Base-by-base conservation (phyloP, 2,113 vertebrate species). In the Phoxinus phoxinus region DNA sequence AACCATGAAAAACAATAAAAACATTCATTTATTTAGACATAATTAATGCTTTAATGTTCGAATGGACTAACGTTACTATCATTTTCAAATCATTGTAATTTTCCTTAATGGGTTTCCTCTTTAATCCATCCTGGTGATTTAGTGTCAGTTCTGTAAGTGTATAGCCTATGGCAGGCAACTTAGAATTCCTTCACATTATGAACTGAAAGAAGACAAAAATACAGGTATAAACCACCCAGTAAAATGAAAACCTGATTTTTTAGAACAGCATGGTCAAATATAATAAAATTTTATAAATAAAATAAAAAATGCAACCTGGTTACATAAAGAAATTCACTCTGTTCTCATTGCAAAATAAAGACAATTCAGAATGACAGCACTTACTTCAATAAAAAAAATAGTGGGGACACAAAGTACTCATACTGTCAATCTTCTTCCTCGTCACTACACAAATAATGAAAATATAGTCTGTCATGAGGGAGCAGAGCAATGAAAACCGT, bases 41-140 rank as follows among this genome's bases (percentile, higher is more conserved):
- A 35, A 56, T 41, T 9, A 56, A 56, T 23, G 53, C 19, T 53
- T 58, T 32, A 72, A 41, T 72, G 35, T 44, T 15, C 23, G 1
- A 73, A 46, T 73, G 12, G 11, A 73, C 71, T 46, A 73, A 73
- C n/a, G 37, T 44, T 72, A 44, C 21, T 15, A 44, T 15, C 3
- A 15, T 44, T 63, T 44, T 80, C 8, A 37, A 58, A 37, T 58
- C 21, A n/a, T 35, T 21, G 30, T 59, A 5, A 56, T 59, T 58
- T 71, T 76, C 32, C 74, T 19, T 53, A 76, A 53, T 76, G 27
- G 73, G 11, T 76, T 30, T 53, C 44, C 25, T 53, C 23, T 61
- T 79, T 79, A 61, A 41, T 78, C 32, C 23, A 37, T 2, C 23
- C 12, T 41, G 3, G 17, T 11, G 75, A 51, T 77, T 77, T 3